These are phyloP conservation scores for Cinclus mexicanus DNA, from an alignment of 2,113 vertebrate species.

Conservation along the genomic window DNA sequence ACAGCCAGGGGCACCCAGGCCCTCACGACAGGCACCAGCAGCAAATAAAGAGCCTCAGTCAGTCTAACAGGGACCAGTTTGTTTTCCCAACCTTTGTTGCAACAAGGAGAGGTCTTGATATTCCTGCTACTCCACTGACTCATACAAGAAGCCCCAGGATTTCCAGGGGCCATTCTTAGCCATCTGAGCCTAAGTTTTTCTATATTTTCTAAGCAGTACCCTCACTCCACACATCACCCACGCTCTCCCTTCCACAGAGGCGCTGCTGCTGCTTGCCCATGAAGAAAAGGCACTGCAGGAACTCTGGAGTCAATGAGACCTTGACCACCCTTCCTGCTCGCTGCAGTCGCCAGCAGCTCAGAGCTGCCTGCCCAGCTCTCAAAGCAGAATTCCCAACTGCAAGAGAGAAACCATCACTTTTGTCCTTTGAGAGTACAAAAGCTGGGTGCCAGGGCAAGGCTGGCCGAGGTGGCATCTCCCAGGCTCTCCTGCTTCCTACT, in stretches of 20 bases:
- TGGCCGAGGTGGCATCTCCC: not conserved
- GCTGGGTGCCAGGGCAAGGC: not conserved
- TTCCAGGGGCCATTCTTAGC: not conserved
- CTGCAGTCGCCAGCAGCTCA: not conserved
- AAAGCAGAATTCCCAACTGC: not conserved
- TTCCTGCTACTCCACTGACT: not conserved
- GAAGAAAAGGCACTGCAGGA: not conserved
- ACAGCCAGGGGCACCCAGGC: not conserved
- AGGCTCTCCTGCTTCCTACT: not conserved
- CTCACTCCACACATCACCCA: not conserved
- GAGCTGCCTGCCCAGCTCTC: not conserved
- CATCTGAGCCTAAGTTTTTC: not conserved
- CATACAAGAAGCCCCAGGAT: not conserved
- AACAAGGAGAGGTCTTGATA: not conserved
- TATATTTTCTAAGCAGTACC: not conserved
- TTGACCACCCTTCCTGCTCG: not conserved
- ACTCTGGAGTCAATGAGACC: not conserved
- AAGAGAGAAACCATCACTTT: not conserved
- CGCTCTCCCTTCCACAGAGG: not conserved
- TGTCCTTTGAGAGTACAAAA: not conserved
- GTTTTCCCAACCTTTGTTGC: not conserved
- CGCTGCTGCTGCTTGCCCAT: not conserved
- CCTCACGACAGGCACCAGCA: not conserved
- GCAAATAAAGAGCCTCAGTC: not conserved
- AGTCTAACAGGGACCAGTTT: not conserved